These are phyloP conservation scores for Pammene fasciana DNA, from an alignment of 2,888 invertebrate species.

Conservation along the genomic window DNA sequence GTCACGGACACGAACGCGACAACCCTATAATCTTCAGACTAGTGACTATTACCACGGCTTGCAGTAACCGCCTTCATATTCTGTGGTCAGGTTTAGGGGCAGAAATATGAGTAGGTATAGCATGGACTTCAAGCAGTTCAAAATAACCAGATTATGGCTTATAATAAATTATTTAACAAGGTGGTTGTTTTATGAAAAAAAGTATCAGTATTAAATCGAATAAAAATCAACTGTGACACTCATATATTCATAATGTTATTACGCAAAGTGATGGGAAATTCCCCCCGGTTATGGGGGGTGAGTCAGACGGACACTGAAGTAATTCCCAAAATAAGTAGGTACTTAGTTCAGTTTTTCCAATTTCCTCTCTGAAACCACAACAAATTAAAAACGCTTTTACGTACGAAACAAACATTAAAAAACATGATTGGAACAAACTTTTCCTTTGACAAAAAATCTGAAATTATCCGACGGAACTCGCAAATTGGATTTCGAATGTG, in stretches of 20 bases:
- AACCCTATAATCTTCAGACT: constrained; percentile 31
- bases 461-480: constrained; percentile 69
- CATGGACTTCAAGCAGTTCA: too few species aligned
- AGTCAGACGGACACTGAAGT: constrained; percentile 15
- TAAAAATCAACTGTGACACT: too few species aligned
- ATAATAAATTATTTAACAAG: too few species aligned
- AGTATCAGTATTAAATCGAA: too few species aligned
- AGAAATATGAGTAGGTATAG: background rate
- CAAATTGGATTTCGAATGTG: constrained; percentile 72
- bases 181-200: too few species aligned
- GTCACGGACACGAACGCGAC: constrained; percentile 31
- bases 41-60: constrained; percentile 17
- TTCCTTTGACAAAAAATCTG: constrained; percentile 52
- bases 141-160: background rate
- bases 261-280: background rate
- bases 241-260: too few species aligned
- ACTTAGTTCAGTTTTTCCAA: constrained; percentile 14
- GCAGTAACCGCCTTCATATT: constrained; percentile 8
- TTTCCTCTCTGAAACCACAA: constrained; percentile 24
- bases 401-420: constrained; percentile 28
- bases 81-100: constrained; percentile 7
- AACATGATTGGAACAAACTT: constrained; percentile 37
- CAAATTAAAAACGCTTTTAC: constrained; percentile 41
- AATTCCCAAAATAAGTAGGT: constrained; percentile 12
- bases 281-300: background rate